Evolutionary conservation across 2,888 invertebrate genomes (phyloP), one percentile per base, ranked within the genome.

Genomic region (Lapara coniferarum): DNA sequence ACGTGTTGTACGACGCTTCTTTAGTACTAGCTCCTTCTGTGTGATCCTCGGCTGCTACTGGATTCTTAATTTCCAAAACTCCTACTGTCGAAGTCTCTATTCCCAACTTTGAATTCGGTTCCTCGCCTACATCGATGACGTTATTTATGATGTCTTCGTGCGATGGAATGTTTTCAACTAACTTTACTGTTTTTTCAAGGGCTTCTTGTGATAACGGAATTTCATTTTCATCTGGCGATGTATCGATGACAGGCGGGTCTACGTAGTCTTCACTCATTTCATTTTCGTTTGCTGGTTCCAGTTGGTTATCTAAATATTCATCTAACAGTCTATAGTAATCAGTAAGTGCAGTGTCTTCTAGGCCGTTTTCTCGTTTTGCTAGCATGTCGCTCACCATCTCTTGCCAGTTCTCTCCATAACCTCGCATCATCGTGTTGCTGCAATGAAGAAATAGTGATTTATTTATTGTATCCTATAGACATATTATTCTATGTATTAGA

Each of bases 241-340:
- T 80, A 70, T 84, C 87, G 25, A 68, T 76, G 10, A 81, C 74
- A 2, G 81, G 80, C 0, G 88, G 86, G 72, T 92, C 92, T 10
- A 86, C 74, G 72, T 93, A 93, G 72, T 92, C 92, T 46, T 88
- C 88, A 2, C 83, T 75, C 66, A 73, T 76, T 57, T 82, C 80
- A 10, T 74, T 84, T 1, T 85, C 86, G 5, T 76, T 16, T 5
- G 82, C 66, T 25, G 91, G 92, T 56, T 93, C 92, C 69, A 93
- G 79, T 72, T 95, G 94, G 51, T 85, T 89, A 51, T 94, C 93
- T 73, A 95, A 85, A 82, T 95, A 95, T 73, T 94, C 92, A 73
- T 94, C 94, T 71, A 95, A 78, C 0, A 95, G 90, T 75, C 90
- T 87, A 76, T 95, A 96, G 77, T 95, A 95, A 71, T 94, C 92